Conservation (phyloP, 1,140 invertebrate species). For the Drosophila sturtevanti region DNA sequence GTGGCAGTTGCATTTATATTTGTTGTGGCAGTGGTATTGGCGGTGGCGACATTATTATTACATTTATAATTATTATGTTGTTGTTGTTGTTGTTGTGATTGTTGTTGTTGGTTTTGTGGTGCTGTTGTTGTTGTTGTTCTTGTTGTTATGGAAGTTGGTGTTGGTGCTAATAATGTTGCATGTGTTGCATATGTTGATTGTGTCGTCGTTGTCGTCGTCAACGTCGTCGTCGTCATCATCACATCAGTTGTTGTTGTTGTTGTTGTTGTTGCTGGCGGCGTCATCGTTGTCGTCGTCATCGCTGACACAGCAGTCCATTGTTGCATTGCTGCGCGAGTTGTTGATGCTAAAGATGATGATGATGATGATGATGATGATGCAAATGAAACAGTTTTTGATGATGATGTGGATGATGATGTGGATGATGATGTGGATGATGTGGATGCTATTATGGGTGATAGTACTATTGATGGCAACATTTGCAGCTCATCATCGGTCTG, state of each 20-base stretch:
- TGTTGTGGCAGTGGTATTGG: constrained; percentile 12
- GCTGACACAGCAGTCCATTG: constrained; percentile 69
- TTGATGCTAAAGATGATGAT: constrained; percentile 25
- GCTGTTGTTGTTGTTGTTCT: constrained; percentile 20
- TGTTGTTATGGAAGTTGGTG: constrained; percentile 20
- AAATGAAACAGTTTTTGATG: constrained; percentile 33
- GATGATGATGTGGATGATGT: too few relatives aligned
- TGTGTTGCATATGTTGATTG: constrained; percentile 33
- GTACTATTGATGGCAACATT: constrained; percentile 16
- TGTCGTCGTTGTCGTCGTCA: constrained; percentile 57
- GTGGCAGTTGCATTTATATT: background rate
- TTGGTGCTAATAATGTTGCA: constrained; percentile 19
- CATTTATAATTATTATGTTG: constrained; percentile 33
- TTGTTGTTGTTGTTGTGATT: constrained; percentile 45
- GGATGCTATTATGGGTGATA: background rate
- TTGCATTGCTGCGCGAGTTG: constrained; percentile 56
- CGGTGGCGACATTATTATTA: constrained; percentile 46
- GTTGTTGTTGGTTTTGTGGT: constrained; percentile 22
- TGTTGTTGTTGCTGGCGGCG: too few relatives aligned
- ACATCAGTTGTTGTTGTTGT: constrained; percentile 31
- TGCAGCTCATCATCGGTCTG: constrained; percentile 69
- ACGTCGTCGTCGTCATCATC: constrained; percentile 44
- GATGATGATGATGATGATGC: constrained; percentile 21
- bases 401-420: constrained; percentile 15
- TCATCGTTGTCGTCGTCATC: constrained; percentile 25